Evolutionary conservation across 2,113 vertebrate genomes (phyloP), one percentile per base, ranked within the genome.

Genomic region (Fregetta grallaria): DNA sequence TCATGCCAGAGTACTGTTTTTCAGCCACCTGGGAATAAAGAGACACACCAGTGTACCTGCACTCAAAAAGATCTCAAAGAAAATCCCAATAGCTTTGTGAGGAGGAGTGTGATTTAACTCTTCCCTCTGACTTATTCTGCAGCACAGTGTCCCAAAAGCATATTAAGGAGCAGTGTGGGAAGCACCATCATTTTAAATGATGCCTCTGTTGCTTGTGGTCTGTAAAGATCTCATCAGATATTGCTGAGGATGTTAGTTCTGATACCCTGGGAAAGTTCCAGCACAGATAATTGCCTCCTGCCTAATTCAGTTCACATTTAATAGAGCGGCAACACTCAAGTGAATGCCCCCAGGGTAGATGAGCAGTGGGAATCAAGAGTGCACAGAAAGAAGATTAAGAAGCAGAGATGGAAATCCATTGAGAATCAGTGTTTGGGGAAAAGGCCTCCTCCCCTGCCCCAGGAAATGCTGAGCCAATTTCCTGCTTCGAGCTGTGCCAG

Each of bases 261-360:
- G 85, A 82, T 92, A 88, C 38, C 78, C 92, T 96, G 96, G 85
- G 93, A 96, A 96, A 94, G 32, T 90, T 96, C 94, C 93, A 96
- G 66, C 67, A 56, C 34, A 80, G 88, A 47, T 86, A 96, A 95
- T 92, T 96, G 88, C 50, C 92, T 95, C 50, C 92, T 93, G 87
- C 58, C 81, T 94, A 76, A 94, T 82, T 92, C 80, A 91, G 53
- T 93, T 93, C 85, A 62, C 9, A 30, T 83, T 84, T 96, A 88
- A 66, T 50, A 86, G 49, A 82, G 40, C 76, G 87, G 81, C 66
- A 97, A 49, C 52, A 47, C 18, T 95, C 56, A 72, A 88, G 50
- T 45, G 53, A 82, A 56, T 79, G 45, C 71, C 88, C 59, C 18
- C 3, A 4, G 81, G 93, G 71, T n/a, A 81, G 36, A 80, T 50